Evolutionary conservation across 2,113 vertebrate genomes (phyloP).

Genomic region (Garra rufa): DNA sequence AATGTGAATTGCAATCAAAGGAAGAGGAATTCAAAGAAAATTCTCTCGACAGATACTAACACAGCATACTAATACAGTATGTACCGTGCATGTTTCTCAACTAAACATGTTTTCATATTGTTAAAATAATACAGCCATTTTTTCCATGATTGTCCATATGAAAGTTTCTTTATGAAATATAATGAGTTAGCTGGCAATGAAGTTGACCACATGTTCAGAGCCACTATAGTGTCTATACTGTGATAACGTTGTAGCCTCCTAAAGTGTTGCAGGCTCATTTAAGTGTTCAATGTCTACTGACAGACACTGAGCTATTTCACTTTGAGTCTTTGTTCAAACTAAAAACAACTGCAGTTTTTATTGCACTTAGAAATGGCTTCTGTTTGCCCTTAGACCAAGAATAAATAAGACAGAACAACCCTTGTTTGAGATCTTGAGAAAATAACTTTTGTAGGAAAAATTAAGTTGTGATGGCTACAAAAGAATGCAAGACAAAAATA

Average conservation of each 20-base stretch:
- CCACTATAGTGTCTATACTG: not conserved
- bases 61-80: too few relatives aligned
- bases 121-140: conserved; percentile 25
- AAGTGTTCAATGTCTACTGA: not conserved
- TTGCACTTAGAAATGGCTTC: not conserved
- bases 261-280: not conserved
- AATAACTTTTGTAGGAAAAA: not conserved
- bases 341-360: not conserved
- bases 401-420: not conserved
- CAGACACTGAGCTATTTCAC: conserved; percentile 2
- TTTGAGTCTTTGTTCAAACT: not conserved
- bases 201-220: not conserved
- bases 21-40: not conserved
- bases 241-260: not conserved
- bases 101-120: not conserved
- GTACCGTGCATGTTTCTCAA: not conserved
- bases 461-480: not conserved
- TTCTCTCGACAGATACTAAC: not conserved
- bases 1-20: not conserved
- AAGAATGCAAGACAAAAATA: not conserved
- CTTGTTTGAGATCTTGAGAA: too few relatives aligned
- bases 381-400: not conserved
- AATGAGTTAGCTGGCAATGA: not conserved
- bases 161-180: not conserved
- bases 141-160: not conserved